Conservation (phyloP, 2,888 invertebrate genomes). For the Phlogophora meticulosa region DNA sequence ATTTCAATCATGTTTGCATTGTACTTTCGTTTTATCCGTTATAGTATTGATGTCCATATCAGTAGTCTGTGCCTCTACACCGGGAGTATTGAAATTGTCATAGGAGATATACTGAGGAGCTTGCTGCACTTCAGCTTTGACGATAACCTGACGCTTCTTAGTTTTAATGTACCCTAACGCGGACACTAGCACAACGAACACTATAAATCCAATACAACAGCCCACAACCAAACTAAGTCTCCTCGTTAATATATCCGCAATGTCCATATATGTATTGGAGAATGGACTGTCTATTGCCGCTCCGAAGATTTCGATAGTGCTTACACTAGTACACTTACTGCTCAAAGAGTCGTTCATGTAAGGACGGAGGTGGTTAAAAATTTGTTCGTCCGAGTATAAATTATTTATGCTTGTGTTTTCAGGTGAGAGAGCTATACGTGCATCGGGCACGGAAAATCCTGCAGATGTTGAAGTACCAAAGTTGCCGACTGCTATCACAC, state of each 20-base stretch:
- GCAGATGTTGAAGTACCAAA: slow-evolving; percentile 85
- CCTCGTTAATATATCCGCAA: slow-evolving; percentile 94
- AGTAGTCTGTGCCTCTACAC: slow-evolving; percentile 83
- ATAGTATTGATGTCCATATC: slow-evolving; percentile 88
- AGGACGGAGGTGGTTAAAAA: slow-evolving; percentile 83
- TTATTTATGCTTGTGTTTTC: slow-evolving; percentile 80
- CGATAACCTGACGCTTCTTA: slow-evolving; percentile 95
- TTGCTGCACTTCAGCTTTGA: slow-evolving; percentile 93
- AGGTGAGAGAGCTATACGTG: slow-evolving; percentile 86
- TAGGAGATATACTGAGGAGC: slow-evolving; percentile 96
- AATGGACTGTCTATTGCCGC: slow-evolving; percentile 90
- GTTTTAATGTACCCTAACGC: slow-evolving; percentile 96
- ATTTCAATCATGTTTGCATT: slow-evolving; percentile 77
- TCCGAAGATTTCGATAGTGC: slow-evolving; percentile 94
- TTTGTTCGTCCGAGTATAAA: slow-evolving; percentile 92
- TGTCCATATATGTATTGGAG: slow-evolving; percentile 93
- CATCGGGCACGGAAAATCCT: slow-evolving; percentile 87
- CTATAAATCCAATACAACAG: slow-evolving; percentile 96
- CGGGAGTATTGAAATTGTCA: slow-evolving; percentile 86
- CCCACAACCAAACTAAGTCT: slow-evolving; percentile 96
- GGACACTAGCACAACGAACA: slow-evolving; percentile 96
- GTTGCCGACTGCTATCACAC: slow-evolving; percentile 96
- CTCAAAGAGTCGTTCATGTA: slow-evolving; percentile 93
- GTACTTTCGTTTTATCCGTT: slow-evolving; percentile 83
- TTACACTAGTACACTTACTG: slow-evolving; percentile 94